phyloP scores from a whole-genome alignment of 2,113 vertebrate species.

The Psammodynastes pulverulentus region DNA sequence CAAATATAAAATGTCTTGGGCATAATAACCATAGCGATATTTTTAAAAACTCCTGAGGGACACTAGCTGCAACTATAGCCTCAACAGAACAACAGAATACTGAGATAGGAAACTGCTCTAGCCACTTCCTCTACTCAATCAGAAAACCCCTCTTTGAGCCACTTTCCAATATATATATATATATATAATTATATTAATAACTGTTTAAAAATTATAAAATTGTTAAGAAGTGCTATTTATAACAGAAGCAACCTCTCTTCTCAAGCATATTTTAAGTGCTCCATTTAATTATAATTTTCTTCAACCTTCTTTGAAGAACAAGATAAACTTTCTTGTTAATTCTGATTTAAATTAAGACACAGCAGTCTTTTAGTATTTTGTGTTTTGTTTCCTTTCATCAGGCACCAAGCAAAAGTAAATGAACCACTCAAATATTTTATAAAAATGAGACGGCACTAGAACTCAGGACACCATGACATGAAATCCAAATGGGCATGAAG shows the following conservation, averaged over 20 bases:
- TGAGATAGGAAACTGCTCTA: no score
- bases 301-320: background rate
- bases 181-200: no score
- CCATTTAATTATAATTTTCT: background rate
- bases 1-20: background rate
- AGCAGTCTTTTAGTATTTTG: background rate
- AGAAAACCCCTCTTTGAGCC: background rate
- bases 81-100: background rate
- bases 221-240: background rate
- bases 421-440: background rate
- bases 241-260: background rate
- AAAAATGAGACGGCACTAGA: background rate
- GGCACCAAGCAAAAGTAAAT: background rate
- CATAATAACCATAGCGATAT: background rate
- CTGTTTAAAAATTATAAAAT: constrained; percentile 1
- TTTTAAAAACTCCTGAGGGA: background rate
- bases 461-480: background rate
- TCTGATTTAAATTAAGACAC: background rate
- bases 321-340: background rate
- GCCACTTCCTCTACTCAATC: background rate
- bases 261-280: background rate
- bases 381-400: background rate
- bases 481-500: background rate
- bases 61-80: background rate
- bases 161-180: background rate